Evolutionary conservation across 2,888 invertebrate genomes (phyloP), one percentile per base, ranked within the genome.

Genomic region (Quadroppia sp.): DNA sequence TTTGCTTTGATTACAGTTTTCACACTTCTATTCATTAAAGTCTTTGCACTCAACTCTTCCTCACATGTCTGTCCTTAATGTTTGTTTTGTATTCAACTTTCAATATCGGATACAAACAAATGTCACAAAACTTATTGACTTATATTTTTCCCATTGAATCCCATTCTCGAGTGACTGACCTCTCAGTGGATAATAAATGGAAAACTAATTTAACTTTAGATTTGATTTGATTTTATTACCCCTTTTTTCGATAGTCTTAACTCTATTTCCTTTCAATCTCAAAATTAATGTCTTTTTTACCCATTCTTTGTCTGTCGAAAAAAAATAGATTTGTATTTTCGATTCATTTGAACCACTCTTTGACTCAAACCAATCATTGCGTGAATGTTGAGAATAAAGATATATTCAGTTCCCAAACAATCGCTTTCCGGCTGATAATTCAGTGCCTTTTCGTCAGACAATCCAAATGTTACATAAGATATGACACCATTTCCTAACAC

Each of bases 201-300:
- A 11, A 13, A 56, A 15, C 1, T 56, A 28, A 28, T 56, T 56
- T 25, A 9, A 30, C 28, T 56, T 56, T 56, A 28, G 1, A 56
- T 56, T 56, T 56, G 23, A 56, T 56, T 28, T 13, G 11, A 56
- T 56, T 56, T 7, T 25, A 20, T 48, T n/a, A 20, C 6, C 2
- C 13, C 48, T 48, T 56, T 17, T 13, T 56, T 56, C 17, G 28
- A 28, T 28, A 17, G 28, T 56, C 28, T 56, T 56, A 56, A 56
- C 11, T 56, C 20, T 56, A 11, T 17, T 56, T 56, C 28, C 15
- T 28, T 64, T 64, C 30, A 64, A 32, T 40, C 64, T n/a, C 20
- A 20, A 64, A 64, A 64, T 64, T 64, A 64, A 64, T 64, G 64
- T 28, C 64, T 40, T 40, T 40, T 64, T 23, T 40, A 13, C 40